Conservation (phyloP, 35 echinoderm and acorn worm genomes). For the Lytechinus pictus region DNA sequence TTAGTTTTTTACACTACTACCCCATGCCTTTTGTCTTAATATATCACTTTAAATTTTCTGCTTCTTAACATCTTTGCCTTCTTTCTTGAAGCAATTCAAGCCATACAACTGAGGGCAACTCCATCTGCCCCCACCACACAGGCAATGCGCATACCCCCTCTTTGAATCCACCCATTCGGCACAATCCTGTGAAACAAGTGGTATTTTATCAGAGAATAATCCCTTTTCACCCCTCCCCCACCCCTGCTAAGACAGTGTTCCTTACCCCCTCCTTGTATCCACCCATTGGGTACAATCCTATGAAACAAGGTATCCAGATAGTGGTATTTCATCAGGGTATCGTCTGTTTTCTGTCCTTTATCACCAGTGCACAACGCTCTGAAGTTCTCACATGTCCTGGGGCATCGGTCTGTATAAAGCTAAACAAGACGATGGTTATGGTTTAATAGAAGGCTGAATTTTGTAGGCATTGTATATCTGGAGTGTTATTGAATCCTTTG, state of each 20-base stretch:
- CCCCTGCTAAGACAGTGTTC: background rate
- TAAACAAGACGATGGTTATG: background rate
- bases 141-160: background rate
- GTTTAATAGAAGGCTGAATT: background rate
- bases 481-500: no score
- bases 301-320: conserved; percentile 83
- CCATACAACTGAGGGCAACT: no score
- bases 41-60: no score
- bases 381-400: conserved; percentile 96
- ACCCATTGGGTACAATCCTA: conserved; percentile 96
- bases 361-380: conserved; percentile 85
- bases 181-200: no score
- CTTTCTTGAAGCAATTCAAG: no score
- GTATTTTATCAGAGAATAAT: conserved; percentile 45
- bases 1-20: no score
- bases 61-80: no score
- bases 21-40: no score
- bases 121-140: no score
- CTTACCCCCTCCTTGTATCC: conserved; percentile 98
- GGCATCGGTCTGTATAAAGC: conserved; percentile 91
- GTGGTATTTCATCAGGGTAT: conserved; percentile 75
- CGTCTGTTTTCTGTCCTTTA: background rate
- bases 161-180: no score
- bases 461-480: no score
- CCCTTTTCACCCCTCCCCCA: conserved; percentile 57